A percentile compares a stretch with the other conserved stretches of the same genome.
These are phyloP conservation scores for Drosophila hawaiiensis DNA, from an alignment of 2,888 invertebrate genomes.

Conservation along the genomic window DNA sequence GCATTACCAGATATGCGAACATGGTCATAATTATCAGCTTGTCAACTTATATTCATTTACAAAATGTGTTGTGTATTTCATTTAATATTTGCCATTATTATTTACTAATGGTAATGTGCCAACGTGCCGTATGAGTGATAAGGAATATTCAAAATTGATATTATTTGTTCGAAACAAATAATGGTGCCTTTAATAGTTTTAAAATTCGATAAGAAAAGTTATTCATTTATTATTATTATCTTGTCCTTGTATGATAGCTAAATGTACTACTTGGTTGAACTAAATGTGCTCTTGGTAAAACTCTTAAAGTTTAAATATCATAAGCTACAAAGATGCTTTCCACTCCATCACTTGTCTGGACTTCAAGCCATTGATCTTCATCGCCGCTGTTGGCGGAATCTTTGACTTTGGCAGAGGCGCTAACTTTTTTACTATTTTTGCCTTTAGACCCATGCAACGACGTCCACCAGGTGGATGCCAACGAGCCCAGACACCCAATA, in stretches of 20 bases:
- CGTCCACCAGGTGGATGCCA: conserved; percentile 22
- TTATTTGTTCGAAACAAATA: background rate
- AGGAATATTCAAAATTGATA: background rate
- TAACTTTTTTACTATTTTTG: conserved; percentile 14
- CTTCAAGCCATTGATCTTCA: conserved; percentile 65
- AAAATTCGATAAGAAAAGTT: background rate
- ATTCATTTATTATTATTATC: background rate
- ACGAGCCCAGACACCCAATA: background rate
- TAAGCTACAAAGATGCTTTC: background rate
- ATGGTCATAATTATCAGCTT: conserved; percentile 5
- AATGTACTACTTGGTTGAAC: background rate
- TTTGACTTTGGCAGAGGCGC: conserved; percentile 41
- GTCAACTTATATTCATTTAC: background rate
- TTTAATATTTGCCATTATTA: background rate
- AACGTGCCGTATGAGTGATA: background rate
- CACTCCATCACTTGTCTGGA: conserved; percentile 35
- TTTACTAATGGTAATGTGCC: background rate
- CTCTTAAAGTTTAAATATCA: background rate
- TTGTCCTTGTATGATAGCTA: background rate
- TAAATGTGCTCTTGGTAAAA: background rate
- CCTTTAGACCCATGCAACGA: conserved; percentile 25
- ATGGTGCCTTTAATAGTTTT: too few species aligned
- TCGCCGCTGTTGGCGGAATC: conserved; percentile 38
- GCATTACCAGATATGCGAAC: conserved; percentile 2
- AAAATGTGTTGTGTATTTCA: background rate